A percentile compares a stretch with the other conserved stretches of the same genome.
Conservation (phyloP, 2,888 invertebrate species). For the Cephalotes varians region DNA sequence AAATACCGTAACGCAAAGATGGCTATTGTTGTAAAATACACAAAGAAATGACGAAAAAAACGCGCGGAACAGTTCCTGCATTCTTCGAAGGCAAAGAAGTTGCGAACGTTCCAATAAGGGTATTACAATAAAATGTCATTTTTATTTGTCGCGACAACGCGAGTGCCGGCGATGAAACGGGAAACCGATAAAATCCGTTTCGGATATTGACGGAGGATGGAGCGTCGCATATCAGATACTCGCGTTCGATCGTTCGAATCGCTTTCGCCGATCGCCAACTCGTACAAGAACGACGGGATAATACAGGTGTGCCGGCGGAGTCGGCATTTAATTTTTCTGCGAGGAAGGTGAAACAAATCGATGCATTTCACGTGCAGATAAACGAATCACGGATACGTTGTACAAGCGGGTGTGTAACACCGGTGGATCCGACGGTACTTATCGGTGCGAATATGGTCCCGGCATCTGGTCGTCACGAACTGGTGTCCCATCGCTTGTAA, state of each 20-base stretch:
- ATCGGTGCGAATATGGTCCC: neutral
- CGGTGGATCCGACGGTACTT: constrained; percentile 11
- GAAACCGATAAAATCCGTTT: constrained; percentile 21
- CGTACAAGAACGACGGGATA: neutral
- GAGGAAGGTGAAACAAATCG: neutral
- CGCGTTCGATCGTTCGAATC: constrained; percentile 8
- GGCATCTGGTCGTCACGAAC: constrained; percentile 13
- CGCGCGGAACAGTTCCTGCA: neutral
- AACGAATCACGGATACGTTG: neutral
- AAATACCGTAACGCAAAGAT: neutral
- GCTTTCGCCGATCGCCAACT: constrained; percentile 24
- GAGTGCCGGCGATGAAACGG: constrained; percentile 1
- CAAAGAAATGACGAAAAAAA: neutral
- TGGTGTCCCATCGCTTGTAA: neutral
- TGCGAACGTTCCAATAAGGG: neutral
- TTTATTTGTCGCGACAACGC: constrained; percentile 9
- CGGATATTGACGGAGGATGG: constrained; percentile 18
- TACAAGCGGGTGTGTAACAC: constrained; percentile 14
- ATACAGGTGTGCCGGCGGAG: neutral
- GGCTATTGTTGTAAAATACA: neutral
- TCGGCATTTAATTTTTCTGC: neutral
- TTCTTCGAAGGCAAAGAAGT: neutral
- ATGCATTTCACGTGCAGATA: constrained; percentile 26
- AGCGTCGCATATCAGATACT: constrained; percentile 10
- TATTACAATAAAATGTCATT: constrained; percentile 20